Base-by-base conservation (phyloP, 2,797 vertebrate species). In the Diplodus puntazzo region DNA sequence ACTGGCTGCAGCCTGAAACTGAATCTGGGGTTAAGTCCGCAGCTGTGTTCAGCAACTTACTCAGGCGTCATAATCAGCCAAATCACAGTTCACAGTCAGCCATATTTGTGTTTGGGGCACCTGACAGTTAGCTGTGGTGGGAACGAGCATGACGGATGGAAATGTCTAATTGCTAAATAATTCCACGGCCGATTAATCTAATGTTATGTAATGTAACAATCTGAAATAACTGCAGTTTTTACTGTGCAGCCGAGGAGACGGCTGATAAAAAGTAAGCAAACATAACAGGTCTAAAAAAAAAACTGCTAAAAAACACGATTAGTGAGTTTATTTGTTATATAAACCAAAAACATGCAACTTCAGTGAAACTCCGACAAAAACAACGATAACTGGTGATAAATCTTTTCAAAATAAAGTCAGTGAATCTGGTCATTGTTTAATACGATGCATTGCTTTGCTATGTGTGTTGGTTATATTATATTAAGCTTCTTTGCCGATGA, bases 21-120 rank as follows among this genome's bases (percentile, higher is more conserved):
- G 13, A 88, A 89, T 83, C 85, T n/a, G 69, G 66, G 81, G 68
- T 78, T 83, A 72, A 69, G 57, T 69, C 55, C 4, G 23, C 80
- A 79, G 88, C 85, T 91, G 89, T 73, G 73, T 87, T 86, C 75
- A 84, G 85, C 80, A 88, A 54, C 79, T 83, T 85, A 81, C 74
- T 87, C 77, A 69, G 77, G 81, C 69, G 12, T 83, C 79, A 76
- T 84, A 89, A 90, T 91, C 83, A 80, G 77, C 79, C 84, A 85
- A 87, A 91, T 75, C 49, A 50, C 65, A 83, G 85, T 73, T 88
- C 76, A 79, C 67, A 70, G 75, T 76, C 81, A 74, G 81, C 74
- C 63, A 77, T 80, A 81, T 80, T 88, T 87, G 73, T 77, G 80
- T 82, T 81, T 70, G 82, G 70, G 62, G 65, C 68, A 79, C 68